Conservation (phyloP, 2,888 invertebrate species). For the Amorpha juglandis region DNA sequence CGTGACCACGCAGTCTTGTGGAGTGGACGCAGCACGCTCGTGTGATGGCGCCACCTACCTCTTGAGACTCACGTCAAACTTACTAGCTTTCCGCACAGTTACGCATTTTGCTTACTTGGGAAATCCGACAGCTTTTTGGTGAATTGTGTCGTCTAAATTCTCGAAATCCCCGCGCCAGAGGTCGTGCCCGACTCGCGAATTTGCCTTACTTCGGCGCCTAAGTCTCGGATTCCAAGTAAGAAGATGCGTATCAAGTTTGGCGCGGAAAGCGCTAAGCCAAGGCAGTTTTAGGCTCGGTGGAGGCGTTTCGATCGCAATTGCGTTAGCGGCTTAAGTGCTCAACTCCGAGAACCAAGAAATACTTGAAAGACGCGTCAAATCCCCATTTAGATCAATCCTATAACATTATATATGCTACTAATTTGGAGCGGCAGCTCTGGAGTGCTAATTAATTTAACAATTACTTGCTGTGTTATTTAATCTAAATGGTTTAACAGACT, state of each 20-base stretch:
- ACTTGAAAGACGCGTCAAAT: constrained; percentile 74
- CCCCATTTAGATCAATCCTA: constrained; percentile 70
- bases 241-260: constrained; percentile 73
- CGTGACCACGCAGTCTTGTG: constrained; percentile 77
- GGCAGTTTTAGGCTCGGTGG: constrained; percentile 71
- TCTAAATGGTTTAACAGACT: neutral
- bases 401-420: constrained; percentile 52
- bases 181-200: constrained; percentile 64
- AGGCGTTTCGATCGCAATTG: constrained; percentile 75
- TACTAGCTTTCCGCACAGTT: constrained; percentile 58
- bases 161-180: constrained; percentile 48
- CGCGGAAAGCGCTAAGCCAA: constrained; percentile 75
- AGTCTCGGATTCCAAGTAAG: constrained; percentile 78
- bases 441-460: neutral
- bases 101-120: constrained; percentile 49
- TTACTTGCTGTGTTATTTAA: neutral
- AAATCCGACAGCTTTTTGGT: constrained; percentile 45
- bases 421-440: constrained; percentile 34
- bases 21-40: constrained; percentile 64
- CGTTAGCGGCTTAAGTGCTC: constrained; percentile 73
- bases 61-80: constrained; percentile 65
- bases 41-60: constrained; percentile 57
- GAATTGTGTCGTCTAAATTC: constrained; percentile 56
- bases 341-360: constrained; percentile 53
- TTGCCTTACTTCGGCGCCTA: constrained; percentile 78